Base-by-base conservation (phyloP, 1,140 invertebrate genomes). In the Calliopsis andreniformis region DNA sequence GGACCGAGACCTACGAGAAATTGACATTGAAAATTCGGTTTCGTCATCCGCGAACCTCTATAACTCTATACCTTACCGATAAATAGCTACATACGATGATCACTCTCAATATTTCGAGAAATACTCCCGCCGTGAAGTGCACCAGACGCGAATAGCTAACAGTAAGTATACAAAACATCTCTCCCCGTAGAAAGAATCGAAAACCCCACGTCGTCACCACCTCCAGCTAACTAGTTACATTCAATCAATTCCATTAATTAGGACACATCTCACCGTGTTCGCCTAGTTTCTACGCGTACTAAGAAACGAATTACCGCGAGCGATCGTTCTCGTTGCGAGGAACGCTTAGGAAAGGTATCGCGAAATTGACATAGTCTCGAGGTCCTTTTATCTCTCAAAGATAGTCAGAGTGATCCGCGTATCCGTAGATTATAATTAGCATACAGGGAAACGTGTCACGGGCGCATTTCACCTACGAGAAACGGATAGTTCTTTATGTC, bases 1-100 rank as follows among this genome's bases (percentile, higher is more conserved):
- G 86, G 45, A 87, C 78, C 61, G 84, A 87, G 59, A 87, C 80
- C 87, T 88, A 80, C 58, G 69, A 64, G 58, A 79, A 80, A 82
- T 79, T 76, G 79, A 82, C 76, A 71, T 75, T 76, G 62, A 85
- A 78, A 80, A 85, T 82, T 83, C 84, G 72, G 69, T 80, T 79
- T 76, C 76, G 56, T 76, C 62, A 43, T 72, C 66, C 53, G 62
- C 70, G 59, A 82, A 82, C 35, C 71, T n/a, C n/a, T n/a, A n/a
- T n/a, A n/a, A n/a, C 78, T 53, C 53, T 71, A 4, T 56, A 30
- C 55, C 66, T 53, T 79, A 75, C 23, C 30, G 51, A 49, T 59
- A 76, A 47, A 49, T 51, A 39, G 4, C 42, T 30, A 47, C 20
- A 10, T 18, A 18, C 43, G 45, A 43, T 18, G 35, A 69, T 51